Conservation (phyloP, 2,797 vertebrate genomes). For the Hypotaenidia philippensis region DNA sequence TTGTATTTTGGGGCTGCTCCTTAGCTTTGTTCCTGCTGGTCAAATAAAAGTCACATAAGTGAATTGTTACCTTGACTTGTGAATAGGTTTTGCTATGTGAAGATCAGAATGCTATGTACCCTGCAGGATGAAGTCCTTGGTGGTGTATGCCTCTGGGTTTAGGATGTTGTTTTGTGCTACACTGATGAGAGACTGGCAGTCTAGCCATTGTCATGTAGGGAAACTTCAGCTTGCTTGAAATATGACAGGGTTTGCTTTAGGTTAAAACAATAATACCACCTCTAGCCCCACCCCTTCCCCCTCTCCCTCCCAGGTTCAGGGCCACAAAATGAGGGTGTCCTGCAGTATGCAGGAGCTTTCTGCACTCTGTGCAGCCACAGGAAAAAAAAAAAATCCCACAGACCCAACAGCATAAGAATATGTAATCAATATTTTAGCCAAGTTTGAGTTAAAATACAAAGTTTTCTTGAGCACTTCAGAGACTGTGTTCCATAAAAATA, state of each 20-base stretch:
- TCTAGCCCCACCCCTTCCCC: no score
- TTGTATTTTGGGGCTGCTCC: not conserved
- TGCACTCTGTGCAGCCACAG: not conserved
- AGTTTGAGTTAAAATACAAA: not conserved
- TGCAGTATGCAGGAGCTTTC: not conserved
- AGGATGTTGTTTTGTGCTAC: not conserved
- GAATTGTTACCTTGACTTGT: rapidly evolving
- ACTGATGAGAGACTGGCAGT: not conserved
- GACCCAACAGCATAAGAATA: not conserved
- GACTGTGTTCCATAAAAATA: not conserved
- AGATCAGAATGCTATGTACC: not conserved
- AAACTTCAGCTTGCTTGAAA: not conserved
- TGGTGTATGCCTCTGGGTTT: not conserved
- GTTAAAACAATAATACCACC: not conserved
- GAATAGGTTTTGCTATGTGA: not conserved
- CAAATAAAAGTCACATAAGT: not conserved
- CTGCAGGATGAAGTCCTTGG: not conserved
- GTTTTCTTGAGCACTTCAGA: not conserved
- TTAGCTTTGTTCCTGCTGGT: not conserved
- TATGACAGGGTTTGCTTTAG: not conserved
- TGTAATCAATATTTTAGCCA: not conserved
- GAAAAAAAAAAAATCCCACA: not conserved
- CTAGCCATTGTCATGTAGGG: not conserved
- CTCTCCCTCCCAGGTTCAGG: not conserved
- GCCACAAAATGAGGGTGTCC: not conserved